Evolutionary conservation across 1,140 invertebrate genomes (phyloP).

Genomic region (Tetramorium simillimum): DNA sequence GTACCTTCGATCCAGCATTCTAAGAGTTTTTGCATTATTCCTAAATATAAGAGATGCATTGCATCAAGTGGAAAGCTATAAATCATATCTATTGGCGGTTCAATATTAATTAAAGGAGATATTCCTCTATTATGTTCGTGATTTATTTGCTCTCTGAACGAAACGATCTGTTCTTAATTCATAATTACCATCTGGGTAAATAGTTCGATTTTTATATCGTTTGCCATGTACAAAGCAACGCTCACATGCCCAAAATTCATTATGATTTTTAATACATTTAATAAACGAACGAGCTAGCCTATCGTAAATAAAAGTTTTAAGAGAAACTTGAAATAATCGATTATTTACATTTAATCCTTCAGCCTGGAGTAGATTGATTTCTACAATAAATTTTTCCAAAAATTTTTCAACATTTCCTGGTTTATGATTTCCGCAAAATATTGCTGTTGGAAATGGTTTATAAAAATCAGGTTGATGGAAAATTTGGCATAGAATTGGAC

Average conservation of each 20-base stretch:
- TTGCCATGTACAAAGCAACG: neutral
- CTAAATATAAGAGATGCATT: neutral
- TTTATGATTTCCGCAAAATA: neutral
- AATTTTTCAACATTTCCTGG: neutral
- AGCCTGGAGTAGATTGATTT: neutral
- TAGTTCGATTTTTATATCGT: neutral
- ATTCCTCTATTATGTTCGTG: neutral
- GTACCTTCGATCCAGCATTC: neutral
- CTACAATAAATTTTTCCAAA: neutral
- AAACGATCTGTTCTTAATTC: neutral
- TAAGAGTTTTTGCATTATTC: neutral
- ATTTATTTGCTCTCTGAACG: slow-evolving; percentile 4
- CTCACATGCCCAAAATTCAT: slow-evolving; percentile 12
- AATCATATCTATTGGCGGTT: neutral
- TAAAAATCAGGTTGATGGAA: slow-evolving; percentile 1
- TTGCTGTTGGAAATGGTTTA: neutral
- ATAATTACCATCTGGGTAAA: neutral
- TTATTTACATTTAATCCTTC: slow-evolving; percentile 9
- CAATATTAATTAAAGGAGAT: neutral
- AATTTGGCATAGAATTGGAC: neutral
- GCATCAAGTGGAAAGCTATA: neutral
- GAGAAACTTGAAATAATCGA: neutral
- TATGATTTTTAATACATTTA: neutral
- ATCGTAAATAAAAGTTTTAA: slow-evolving; percentile 6
- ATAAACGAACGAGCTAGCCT: neutral